These are phyloP conservation scores for Homarus gammarus DNA, from an alignment of 2,888 invertebrate genomes.

Conservation along the genomic window DNA sequence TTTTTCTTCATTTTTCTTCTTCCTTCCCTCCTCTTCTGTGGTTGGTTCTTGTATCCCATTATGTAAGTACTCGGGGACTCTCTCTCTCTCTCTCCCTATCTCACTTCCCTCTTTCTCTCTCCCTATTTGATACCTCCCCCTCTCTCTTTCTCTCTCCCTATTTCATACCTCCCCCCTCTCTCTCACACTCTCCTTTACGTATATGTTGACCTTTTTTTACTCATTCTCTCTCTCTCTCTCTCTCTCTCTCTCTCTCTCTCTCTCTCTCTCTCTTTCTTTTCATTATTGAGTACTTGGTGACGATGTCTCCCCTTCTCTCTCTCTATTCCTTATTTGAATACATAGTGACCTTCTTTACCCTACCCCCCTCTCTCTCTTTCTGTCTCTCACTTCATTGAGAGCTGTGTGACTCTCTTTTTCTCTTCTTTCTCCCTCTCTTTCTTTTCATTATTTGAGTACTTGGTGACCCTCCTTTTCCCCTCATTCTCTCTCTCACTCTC, in stretches of 20 bases:
- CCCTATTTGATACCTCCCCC: too few relatives aligned
- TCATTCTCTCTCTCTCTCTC: conserved; percentile 27
- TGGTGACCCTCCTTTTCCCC: conserved; percentile 10
- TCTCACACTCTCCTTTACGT: too few relatives aligned
- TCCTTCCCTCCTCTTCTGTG: too few relatives aligned
- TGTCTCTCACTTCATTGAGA: conserved; percentile 1
- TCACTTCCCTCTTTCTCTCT: neutral
- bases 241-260: conserved; percentile 33
- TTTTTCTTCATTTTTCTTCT: too few relatives aligned
- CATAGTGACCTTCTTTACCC: too few relatives aligned
- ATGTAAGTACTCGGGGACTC: neutral
- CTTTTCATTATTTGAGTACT: too few relatives aligned
- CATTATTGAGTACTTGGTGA: neutral
- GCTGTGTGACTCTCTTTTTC: neutral
- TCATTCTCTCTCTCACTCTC: conserved; percentile 33
- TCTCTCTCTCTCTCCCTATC: neutral
- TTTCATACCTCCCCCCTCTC: too few relatives aligned
- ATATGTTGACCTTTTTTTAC: conserved; percentile 12
- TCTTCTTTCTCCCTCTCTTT: conserved; percentile 35
- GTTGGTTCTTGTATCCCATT: neutral
- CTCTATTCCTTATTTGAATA: too few relatives aligned
- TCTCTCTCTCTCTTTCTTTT: conserved; percentile 33
- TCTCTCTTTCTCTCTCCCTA: too few relatives aligned
- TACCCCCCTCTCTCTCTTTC: conserved; percentile 15
- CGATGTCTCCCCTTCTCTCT: neutral